Base-by-base conservation (phyloP, 2,888 invertebrate genomes). In the Caenorhabditis uteleia region DNA sequence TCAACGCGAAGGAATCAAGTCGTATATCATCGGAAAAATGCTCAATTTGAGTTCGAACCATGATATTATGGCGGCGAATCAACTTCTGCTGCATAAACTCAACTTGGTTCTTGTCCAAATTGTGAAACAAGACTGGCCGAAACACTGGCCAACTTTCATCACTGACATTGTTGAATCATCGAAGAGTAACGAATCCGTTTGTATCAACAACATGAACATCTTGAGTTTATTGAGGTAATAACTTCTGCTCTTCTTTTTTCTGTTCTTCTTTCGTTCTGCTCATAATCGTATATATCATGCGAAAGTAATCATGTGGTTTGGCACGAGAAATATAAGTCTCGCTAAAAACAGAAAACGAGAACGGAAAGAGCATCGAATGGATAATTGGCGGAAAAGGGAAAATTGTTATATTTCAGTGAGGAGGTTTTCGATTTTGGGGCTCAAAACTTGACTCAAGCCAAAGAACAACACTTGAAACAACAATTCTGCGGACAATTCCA, bases 131-230 rank as follows among this genome's bases (percentile, higher is more conserved):
- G 98, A 98, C 86, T 99, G 98, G 98, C 98, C 98, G 56, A 93
- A 93, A 84, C 95, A 98, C 84, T 99, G 98, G 98, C 94, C 95
- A 82, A 91, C 93, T 26, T 99, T 99, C 85, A 97, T 99, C 79
- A 90, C 92, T 82, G 98, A 99, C 84, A 98, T 98, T 84, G 97
- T 99, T 60, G 98, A 97, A 61, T 94, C 98, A 43, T 95, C 95
- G 80, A 95, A 95, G 87, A 95, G 95, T 25, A 97, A 95, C 85
- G 98, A 98, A 85, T 92, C 93, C 80, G 88, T 99, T 45, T 99
- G 98, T 87, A 95, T 97, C 87, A 99, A 99, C 85, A 99, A 99
- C 85, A 98, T 99, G 95, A 91, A 91, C 26, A 98, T 99, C 82
- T 87, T 99, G 70, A 95, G 95, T 85, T 87, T 99, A 67, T 88